Conservation (phyloP, 2,888 invertebrate genomes). For the Calameuta pallipes region DNA sequence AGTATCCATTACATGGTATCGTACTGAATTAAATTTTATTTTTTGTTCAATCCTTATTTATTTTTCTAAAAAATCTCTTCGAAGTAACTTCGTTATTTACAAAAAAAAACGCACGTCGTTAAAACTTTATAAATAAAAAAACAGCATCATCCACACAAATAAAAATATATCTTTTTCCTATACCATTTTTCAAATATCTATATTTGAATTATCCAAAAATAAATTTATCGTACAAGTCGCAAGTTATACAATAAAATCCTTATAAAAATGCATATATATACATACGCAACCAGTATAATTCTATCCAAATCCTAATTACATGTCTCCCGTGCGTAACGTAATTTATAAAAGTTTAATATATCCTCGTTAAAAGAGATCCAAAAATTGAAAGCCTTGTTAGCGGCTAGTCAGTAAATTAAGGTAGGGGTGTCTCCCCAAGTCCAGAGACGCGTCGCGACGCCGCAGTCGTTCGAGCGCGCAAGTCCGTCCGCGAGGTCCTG, state of each 20-base stretch:
- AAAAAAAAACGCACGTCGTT: background rate
- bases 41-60: too few relatives aligned
- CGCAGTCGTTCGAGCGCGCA: constrained; percentile 47
- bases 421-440: constrained; percentile 20
- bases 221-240: too few relatives aligned
- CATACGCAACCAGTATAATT: background rate
- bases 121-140: background rate
- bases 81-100: background rate
- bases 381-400: constrained; percentile 46
- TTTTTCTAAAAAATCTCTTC: too few relatives aligned
- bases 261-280: too few relatives aligned
- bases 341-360: constrained; percentile 33
- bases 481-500: constrained; percentile 57
- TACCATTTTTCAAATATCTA: too few relatives aligned
- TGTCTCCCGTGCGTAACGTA: constrained; percentile 41
- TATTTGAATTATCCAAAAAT: too few relatives aligned
- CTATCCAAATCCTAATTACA: constrained; percentile 37
- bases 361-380: constrained; percentile 44
- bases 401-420: constrained; percentile 45
- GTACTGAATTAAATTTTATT: too few relatives aligned
- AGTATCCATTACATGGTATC: too few relatives aligned
- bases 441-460: constrained; percentile 29
- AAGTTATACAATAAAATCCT: too few relatives aligned
- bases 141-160: too few relatives aligned
- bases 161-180: too few relatives aligned